Conservation (phyloP, 2,797 vertebrate genomes). For the Synanceia verrucosa region DNA sequence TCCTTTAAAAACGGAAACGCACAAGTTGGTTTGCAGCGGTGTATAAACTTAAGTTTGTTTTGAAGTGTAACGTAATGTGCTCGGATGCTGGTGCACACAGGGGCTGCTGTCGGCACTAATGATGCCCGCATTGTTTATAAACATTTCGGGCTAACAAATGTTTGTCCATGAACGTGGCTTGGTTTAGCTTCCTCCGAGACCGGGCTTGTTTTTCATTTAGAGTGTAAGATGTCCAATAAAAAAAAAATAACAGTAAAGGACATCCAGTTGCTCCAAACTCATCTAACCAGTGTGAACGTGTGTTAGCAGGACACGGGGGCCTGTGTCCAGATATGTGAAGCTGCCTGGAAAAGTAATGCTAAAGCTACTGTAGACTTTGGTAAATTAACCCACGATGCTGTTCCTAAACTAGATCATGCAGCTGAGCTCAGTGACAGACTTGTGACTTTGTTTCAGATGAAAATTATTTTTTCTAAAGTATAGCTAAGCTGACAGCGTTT, state of each 20-base stretch:
- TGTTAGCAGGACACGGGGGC: neutral
- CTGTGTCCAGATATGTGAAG: constrained; percentile 34
- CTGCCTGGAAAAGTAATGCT: constrained; percentile 29
- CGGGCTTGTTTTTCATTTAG: fast-evolving
- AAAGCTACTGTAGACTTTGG: neutral
- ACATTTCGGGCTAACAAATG: constrained; percentile 46
- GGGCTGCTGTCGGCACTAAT: neutral
- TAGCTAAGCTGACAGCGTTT: neutral
- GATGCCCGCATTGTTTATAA: constrained; percentile 70
- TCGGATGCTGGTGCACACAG: constrained; percentile 4
- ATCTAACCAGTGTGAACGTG: neutral
- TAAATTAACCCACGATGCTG: too few relatives aligned
- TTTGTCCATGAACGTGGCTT: neutral
- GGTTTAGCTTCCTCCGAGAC: neutral
- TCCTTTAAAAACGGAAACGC: neutral
- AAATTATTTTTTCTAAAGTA: too few relatives aligned
- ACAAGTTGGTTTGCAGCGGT: neutral
- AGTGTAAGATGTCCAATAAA: fast-evolving
- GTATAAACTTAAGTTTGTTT: constrained; percentile 36
- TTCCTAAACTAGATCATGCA: neutral
- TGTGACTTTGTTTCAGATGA: too few relatives aligned
- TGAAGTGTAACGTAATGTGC: neutral
- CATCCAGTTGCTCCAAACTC: constrained; percentile 7
- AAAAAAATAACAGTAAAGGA: neutral
- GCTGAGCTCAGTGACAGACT: neutral